Evolutionary conservation across 2,113 vertebrate genomes (phyloP), one percentile per base, ranked within the genome.

Genomic region (Zosterops japonicus): DNA sequence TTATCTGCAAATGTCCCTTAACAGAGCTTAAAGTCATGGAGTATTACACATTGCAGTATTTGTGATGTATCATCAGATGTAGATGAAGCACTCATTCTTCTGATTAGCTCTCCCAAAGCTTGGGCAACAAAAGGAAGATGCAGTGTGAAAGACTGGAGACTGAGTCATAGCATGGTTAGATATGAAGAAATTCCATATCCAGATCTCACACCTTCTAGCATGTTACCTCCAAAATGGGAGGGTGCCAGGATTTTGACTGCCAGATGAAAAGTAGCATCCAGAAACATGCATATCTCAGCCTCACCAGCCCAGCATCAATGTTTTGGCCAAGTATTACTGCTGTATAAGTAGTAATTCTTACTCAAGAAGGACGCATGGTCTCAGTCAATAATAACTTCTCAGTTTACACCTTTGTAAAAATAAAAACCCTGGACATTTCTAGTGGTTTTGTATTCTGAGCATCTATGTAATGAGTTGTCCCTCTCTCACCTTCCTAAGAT

Each of bases 21-120:
- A 19, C 0, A 57, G 24, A 79, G 8, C 20, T 59, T 36, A 3
- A 65, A 71, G 39, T 33, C 3, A 9, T 4, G 0, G 7, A 75
- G 41, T 4, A 36, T 14, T 6, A 27, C 39, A 86, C 4, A 5
- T 35, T 63, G 50, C 39, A 42, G 12, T 36, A 52, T 29, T 13
- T 63, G 8, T 20, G 6, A 78, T 13, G 17, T 50, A 69, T 57
- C 31, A 53, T 35, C 29, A 41, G 8, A 50, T 1, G 5, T 1
- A 82, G 28, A 74, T 31, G 5, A 60, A 96, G 20, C 5, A 14
- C 2, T 33, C 24, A 50, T 17, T 55, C 42, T 61, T 18, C 28
- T 63, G 12, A 74, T n/a, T 12, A 71, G 33, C 8, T 50, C 39
- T 42, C 39, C 35, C 44, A 93, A 86, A 76, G 35, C 15, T 50